Conservation (phyloP, 2,797 vertebrate species). For the Sciurus vulgaris region DNA sequence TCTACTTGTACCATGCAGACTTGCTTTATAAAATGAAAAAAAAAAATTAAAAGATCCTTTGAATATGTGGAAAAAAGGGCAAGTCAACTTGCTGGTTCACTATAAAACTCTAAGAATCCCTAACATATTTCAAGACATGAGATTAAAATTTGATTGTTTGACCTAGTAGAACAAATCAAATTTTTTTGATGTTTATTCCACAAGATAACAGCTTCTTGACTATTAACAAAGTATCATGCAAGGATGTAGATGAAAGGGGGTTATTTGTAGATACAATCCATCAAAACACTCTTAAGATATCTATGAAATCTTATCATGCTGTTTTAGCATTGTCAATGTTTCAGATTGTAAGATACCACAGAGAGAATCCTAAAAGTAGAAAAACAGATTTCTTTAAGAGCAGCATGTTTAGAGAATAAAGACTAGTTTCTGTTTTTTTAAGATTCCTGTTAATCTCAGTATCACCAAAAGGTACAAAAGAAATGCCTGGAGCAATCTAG, state of each 20-base stretch:
- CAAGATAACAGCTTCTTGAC: constrained; percentile 91
- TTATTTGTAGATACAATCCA: constrained; percentile 92
- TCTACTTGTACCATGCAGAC: background rate
- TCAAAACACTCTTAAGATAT: constrained; percentile 89
- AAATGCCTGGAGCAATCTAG: background rate
- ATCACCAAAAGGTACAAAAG: background rate
- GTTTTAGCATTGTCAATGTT: constrained; percentile 91
- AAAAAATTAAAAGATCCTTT: background rate
- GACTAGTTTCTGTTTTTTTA: background rate
- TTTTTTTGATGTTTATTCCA: constrained; percentile 90
- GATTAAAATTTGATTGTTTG: constrained; percentile 90
- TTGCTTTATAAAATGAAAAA: background rate
- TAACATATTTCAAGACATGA: constrained; percentile 90
- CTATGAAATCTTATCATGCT: constrained; percentile 92
- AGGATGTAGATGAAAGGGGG: constrained; percentile 91
- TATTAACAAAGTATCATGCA: constrained; percentile 90
- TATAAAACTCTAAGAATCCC: background rate
- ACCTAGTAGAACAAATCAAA: constrained; percentile 85
- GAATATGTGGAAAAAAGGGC: background rate
- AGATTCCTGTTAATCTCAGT: background rate
- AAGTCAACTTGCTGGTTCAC: background rate
- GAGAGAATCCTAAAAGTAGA: constrained; percentile 89
- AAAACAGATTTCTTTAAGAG: background rate
- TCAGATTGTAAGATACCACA: constrained; percentile 91
- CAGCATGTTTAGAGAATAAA: background rate